phyloP scores from a whole-genome alignment of 2,888 invertebrate genomes.

The Stegana nigrithorax region DNA sequence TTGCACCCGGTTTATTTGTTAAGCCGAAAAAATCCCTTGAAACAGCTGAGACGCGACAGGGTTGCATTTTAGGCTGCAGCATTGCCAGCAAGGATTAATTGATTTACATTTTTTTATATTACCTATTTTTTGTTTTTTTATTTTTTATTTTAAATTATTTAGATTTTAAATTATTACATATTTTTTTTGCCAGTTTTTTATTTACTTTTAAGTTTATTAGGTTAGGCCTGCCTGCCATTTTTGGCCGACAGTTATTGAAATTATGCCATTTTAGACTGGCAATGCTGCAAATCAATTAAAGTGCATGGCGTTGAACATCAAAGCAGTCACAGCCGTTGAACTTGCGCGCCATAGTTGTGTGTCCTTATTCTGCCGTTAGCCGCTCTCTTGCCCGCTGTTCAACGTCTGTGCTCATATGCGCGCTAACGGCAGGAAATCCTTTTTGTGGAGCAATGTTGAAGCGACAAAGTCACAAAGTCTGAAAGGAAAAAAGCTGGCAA shows the following conservation, averaged over 20 bases:
- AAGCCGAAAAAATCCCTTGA: background rate
- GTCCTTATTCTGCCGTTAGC: too few relatives aligned
- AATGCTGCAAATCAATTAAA: too few relatives aligned
- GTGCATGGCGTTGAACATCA: too few relatives aligned
- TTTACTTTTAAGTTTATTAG: too few relatives aligned
- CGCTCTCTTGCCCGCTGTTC: background rate
- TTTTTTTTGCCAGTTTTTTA: too few relatives aligned
- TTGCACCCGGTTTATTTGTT: background rate
- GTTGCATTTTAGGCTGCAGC: background rate
- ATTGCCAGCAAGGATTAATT: background rate
- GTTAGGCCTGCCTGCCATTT: too few relatives aligned
- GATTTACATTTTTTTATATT: background rate
- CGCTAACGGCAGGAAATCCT: conserved; percentile 40
- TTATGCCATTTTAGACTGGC: too few relatives aligned
- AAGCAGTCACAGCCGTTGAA: too few relatives aligned
- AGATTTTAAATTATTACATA: background rate
- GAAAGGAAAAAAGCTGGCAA: too few relatives aligned
- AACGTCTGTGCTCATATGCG: background rate
- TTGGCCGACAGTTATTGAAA: too few relatives aligned
- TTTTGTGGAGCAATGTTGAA: conserved; percentile 40
- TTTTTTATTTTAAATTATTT: background rate
- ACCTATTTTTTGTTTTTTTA: background rate
- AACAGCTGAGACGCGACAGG: background rate
- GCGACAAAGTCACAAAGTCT: conserved; percentile 39
- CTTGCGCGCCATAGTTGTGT: background rate